Percentiles rank a stretch among this genome's conserved stretches.
These are phyloP conservation scores for Nematolebias whitei DNA, from an alignment of 2,113 vertebrate species.

Conservation along the genomic window DNA sequence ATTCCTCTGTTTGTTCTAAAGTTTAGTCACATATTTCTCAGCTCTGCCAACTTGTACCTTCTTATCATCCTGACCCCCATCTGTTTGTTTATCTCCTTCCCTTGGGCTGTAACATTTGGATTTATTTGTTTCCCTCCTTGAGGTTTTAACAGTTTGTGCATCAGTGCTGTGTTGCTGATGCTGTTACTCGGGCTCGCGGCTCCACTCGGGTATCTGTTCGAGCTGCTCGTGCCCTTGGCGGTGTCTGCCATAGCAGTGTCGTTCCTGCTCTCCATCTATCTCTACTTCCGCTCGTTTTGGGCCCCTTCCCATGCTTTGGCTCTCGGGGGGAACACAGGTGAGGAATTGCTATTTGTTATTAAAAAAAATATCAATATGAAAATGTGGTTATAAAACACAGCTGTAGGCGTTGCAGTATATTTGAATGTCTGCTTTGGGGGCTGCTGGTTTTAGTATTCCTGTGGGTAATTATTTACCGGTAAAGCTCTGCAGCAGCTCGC, in stretches of 20 bases:
- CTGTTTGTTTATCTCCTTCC: slow-evolving; percentile 10
- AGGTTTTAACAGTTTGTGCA: slow-evolving; percentile 84
- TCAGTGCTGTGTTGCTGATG: slow-evolving; percentile 74
- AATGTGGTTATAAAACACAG: slow-evolving; percentile 7
- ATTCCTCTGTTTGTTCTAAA: slow-evolving; percentile 4
- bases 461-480: slow-evolving; percentile 44
- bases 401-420: neutral
- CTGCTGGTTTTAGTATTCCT: slow-evolving; percentile 37
- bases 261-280: slow-evolving; percentile 82
- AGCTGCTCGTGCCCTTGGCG: slow-evolving; percentile 84
- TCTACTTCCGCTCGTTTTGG: slow-evolving; percentile 83
- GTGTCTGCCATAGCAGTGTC: slow-evolving; percentile 72
- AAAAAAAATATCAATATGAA: slow-evolving; percentile 12
- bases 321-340: slow-evolving; percentile 88
- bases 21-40: slow-evolving; percentile 15
- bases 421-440: neutral
- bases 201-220: slow-evolving; percentile 81
- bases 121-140: slow-evolving; percentile 49
- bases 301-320: slow-evolving; percentile 81
- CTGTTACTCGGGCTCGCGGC: slow-evolving; percentile 70
- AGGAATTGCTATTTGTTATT: slow-evolving; percentile 43
- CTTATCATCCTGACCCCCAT: slow-evolving; percentile 6
- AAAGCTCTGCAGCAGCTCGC: slow-evolving; percentile 35
- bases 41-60: slow-evolving; percentile 11
- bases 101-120: slow-evolving; percentile 17